Conservation (phyloP, 2,888 invertebrate genomes). For the Polyommatus iphigenia region DNA sequence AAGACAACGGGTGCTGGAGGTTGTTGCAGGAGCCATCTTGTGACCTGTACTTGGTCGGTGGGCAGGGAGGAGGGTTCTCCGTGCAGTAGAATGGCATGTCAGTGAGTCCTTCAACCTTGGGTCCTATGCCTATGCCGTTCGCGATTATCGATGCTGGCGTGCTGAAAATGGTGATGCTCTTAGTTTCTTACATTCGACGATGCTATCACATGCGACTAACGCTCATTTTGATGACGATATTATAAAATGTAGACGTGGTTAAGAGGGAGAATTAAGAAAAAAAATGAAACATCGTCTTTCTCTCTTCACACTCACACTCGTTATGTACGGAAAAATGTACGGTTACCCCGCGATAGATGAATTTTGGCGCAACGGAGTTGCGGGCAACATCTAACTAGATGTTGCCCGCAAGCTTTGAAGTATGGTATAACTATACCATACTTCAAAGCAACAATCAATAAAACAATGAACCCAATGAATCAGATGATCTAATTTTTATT, state of each 20-base stretch:
- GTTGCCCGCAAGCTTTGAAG: no score
- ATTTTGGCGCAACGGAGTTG: no score
- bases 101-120: constrained; percentile 57
- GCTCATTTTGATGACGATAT: no score
- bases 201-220: no score
- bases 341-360: no score
- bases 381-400: no score
- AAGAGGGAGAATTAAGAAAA: no score
- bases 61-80: constrained; percentile 54
- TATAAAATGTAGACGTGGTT: no score
- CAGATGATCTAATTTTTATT: constrained; percentile 13
- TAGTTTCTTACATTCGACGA: neutral
- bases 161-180: neutral
- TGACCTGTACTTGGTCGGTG: constrained; percentile 80
- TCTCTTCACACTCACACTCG: no score
- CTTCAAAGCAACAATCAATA: neutral
- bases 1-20: constrained; percentile 79
- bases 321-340: no score
- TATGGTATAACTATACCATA: no score
- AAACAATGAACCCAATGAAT: neutral
- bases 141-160: constrained; percentile 8
- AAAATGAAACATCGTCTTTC: no score
- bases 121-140: constrained; percentile 53
- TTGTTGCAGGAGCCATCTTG: constrained; percentile 90
- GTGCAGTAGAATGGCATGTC: constrained; percentile 58